A percentile compares a stretch with the other conserved stretches of the same genome.
Conservation (phyloP, 1,140 invertebrate species). For the Aphelinus atriplicis region DNA sequence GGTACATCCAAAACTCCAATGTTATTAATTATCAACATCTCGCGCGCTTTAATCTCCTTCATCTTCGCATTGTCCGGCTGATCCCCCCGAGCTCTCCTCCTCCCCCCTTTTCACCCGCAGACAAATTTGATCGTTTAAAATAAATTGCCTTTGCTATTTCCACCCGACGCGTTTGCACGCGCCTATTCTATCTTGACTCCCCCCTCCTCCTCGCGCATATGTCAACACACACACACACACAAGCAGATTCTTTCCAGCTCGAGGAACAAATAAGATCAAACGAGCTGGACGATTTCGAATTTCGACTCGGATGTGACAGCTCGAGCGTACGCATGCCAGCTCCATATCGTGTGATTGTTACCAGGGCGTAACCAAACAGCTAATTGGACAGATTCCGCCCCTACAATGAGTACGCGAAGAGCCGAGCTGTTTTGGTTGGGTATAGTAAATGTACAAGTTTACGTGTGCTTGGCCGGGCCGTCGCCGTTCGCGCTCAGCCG, state of each 20-base stretch:
- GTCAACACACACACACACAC: too few species aligned
- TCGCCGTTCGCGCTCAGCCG: too few species aligned
- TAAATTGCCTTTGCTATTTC: background rate
- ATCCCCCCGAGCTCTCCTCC: background rate
- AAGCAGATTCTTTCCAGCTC: too few species aligned
- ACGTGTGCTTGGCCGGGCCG: too few species aligned
- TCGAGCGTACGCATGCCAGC: background rate
- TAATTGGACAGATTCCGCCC: constrained; percentile 49
- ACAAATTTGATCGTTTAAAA: background rate
- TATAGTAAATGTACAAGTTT: too few species aligned
- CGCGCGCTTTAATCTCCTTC: constrained; percentile 24
- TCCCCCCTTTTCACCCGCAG: too few species aligned
- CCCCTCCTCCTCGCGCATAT: too few species aligned
- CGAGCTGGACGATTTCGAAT: too few species aligned
- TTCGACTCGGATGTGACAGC: too few species aligned
- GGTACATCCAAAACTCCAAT: background rate
- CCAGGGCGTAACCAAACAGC: constrained; percentile 53
- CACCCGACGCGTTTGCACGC: background rate
- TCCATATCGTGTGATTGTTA: constrained; percentile 34
- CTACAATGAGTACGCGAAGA: constrained; percentile 8
- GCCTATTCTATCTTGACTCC: background rate
- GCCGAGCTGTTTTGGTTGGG: too few species aligned
- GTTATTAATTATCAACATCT: background rate
- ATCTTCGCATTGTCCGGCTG: constrained; percentile 1
- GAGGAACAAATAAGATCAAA: too few species aligned